Percentiles rank a stretch among this genome's conserved stretches.
These are phyloP conservation scores for Suncus etruscus DNA, from an alignment of 2,113 vertebrate genomes.

Conservation along the genomic window DNA sequence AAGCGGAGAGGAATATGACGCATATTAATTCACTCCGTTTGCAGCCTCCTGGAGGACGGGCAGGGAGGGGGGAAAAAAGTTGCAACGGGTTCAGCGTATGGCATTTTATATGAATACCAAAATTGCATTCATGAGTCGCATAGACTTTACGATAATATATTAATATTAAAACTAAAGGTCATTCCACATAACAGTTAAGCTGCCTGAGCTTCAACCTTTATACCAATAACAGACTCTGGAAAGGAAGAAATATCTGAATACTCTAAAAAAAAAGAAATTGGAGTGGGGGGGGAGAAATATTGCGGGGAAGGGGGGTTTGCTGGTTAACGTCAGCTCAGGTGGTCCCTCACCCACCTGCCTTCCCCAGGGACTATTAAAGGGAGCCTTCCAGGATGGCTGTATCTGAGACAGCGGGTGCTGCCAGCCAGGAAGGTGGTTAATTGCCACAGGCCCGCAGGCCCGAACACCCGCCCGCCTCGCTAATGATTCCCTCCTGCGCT, in stretches of 20 bases:
- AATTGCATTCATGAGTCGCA: slow-evolving; percentile 94
- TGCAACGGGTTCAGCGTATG: slow-evolving; percentile 88
- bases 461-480: background rate
- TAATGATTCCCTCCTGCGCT: slow-evolving; percentile 80
- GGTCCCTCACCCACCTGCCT: slow-evolving; percentile 72
- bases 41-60: slow-evolving; percentile 82
- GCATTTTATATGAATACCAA: slow-evolving; percentile 97
- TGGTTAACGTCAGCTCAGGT: slow-evolving; percentile 64
- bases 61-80: slow-evolving; percentile 45
- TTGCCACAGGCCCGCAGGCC: slow-evolving; percentile 74
- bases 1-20: slow-evolving; percentile 88
- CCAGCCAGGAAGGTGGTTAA: slow-evolving; percentile 63
- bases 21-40: slow-evolving; percentile 96
- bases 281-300: background rate
- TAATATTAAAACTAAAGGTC: slow-evolving; percentile 99
- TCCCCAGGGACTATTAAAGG: slow-evolving; percentile 76
- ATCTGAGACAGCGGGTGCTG: slow-evolving; percentile 66
- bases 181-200: slow-evolving; percentile 94
- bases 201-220: slow-evolving; percentile 97
- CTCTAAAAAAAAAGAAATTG: slow-evolving; percentile 49
- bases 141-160: slow-evolving; percentile 95
- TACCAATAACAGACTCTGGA: slow-evolving; percentile 89
- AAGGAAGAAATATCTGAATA: slow-evolving; percentile 84
- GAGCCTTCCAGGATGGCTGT: slow-evolving; percentile 67
- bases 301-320: slow-evolving; percentile 19